These are phyloP conservation scores for Epinephelus cyanopodus DNA, from an alignment of 2,113 vertebrate species.

Conservation along the genomic window DNA sequence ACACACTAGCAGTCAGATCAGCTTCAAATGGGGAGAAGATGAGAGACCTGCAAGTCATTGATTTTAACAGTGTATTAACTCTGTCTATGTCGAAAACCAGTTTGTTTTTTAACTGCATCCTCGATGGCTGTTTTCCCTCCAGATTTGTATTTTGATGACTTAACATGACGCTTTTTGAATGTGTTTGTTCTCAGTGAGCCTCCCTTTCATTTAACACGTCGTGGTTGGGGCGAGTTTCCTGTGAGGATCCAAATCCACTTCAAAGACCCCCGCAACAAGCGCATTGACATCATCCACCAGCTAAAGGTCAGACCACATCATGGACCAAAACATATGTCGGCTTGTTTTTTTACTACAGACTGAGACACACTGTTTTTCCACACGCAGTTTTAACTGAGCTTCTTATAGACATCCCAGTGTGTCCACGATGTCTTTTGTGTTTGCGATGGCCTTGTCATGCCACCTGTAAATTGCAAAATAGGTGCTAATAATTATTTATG, in stretches of 20 bases:
- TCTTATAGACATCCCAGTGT: not conserved
- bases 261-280: slow-evolving; percentile 98
- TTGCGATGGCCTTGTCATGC: slow-evolving; percentile 3
- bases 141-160: slow-evolving; percentile 26
- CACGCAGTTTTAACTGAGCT: not conserved
- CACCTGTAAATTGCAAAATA: slow-evolving; percentile 1
- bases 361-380: not conserved
- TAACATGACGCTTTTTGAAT: slow-evolving; percentile 17
- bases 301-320: slow-evolving; percentile 89
- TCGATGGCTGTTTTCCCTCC: not conserved
- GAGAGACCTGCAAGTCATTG: slow-evolving; percentile 42
- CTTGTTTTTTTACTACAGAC: not conserved
- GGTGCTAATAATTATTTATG: not conserved
- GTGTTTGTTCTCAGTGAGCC: slow-evolving; percentile 88
- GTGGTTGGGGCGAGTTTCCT: slow-evolving; percentile 99
- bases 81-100: slow-evolving; percentile 8
- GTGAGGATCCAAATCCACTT: slow-evolving; percentile 99
- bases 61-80: slow-evolving; percentile 51
- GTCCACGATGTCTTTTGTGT: not conserved
- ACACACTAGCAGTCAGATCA: slow-evolving; percentile 1
- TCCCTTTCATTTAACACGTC: slow-evolving; percentile 96
- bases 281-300: slow-evolving; percentile 98
- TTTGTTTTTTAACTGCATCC: slow-evolving; percentile 7
- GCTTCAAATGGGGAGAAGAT: slow-evolving; percentile 51
- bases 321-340: not conserved